phyloP scores from a whole-genome alignment of 2,797 vertebrate species.

The Poeciliopsis infans region DNA sequence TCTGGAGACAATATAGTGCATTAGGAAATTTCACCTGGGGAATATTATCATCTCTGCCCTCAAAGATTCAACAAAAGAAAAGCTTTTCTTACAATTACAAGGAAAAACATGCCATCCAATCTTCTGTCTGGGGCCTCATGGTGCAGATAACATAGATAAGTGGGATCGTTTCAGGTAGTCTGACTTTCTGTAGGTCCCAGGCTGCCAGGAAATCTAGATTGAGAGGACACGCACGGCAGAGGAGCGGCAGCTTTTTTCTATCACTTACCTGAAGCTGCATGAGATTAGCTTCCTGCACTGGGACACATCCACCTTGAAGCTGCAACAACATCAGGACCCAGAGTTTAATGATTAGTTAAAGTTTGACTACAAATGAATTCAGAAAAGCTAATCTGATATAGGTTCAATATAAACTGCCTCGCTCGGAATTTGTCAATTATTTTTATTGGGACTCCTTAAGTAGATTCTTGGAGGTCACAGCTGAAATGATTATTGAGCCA shows the following conservation, averaged over 20 bases:
- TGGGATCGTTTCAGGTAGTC: conserved; percentile 52
- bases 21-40: conserved; percentile 19
- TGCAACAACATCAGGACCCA: conserved; percentile 11
- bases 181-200: conserved; percentile 45
- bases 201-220: conserved; percentile 19
- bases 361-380: conserved; percentile 19
- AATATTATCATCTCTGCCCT: conserved; percentile 44
- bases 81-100: conserved; percentile 36
- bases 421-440: neutral
- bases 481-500: conserved; percentile 33
- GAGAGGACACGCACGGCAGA: conserved; percentile 43
- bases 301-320: conserved; percentile 9
- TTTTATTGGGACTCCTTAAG: conserved; percentile 8
- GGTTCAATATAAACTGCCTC: conserved; percentile 9
- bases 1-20: neutral
- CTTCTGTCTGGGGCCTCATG: conserved; percentile 33
- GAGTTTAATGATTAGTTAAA: conserved; percentile 3
- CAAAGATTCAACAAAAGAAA: conserved; percentile 24
- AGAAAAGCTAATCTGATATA: conserved; percentile 1
- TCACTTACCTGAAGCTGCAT: conserved; percentile 52
- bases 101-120: conserved; percentile 26
- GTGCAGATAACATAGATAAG: conserved; percentile 52
- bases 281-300: conserved; percentile 32
- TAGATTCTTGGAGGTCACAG: conserved; percentile 32
- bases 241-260: conserved; percentile 47